Base-by-base conservation (phyloP, 2,888 invertebrate species). In the Erpobdella octoculata region DNA sequence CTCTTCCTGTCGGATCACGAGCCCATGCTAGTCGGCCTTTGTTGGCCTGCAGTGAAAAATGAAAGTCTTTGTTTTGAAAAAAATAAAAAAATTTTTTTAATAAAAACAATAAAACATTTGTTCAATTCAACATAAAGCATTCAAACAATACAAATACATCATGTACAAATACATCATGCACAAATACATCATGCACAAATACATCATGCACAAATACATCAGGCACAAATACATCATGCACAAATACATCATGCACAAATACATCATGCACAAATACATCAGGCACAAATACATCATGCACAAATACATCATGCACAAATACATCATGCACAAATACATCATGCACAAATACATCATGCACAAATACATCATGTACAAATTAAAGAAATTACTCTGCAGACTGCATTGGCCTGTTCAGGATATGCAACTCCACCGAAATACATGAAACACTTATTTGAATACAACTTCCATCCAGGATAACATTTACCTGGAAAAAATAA, bases 361-460 rank as follows among this genome's bases (percentile, higher is more conserved):
- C n/a, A n/a, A n/a, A n/a, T n/a, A n/a, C n/a, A n/a, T n/a, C n/a
- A n/a, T n/a, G n/a, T 21, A 59, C 59, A 12, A 59, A 35, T 21
- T n/a, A 12, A 33, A n/a, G 15, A 33, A 33, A 37, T 73, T 48
- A 76, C 76, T 74, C 66, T 73, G 64, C 77, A 77, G 25, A 72
- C 36, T 25, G 37, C 61, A 76, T 90, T 88, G 0, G 96, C 96
- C 79, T 92, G 90, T 62, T 87, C 86, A 82, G 91, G 95, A 0
- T 89, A 89, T 90, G 95, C 91, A 0, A 92, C 92, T 0, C 93
- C 94, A 0, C 94, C 95, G 64, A 97, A 88, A 80, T 93, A 97
- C 83, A 93, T 90, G 81, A 92, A 97, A 81, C 98, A 98, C 0
- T 95, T 93, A 73, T 91, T 80, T 85, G 76, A 89, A 66, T 77